Evolutionary conservation across 2,888 invertebrate genomes (phyloP).

Genomic region (Plebejus anna): DNA sequence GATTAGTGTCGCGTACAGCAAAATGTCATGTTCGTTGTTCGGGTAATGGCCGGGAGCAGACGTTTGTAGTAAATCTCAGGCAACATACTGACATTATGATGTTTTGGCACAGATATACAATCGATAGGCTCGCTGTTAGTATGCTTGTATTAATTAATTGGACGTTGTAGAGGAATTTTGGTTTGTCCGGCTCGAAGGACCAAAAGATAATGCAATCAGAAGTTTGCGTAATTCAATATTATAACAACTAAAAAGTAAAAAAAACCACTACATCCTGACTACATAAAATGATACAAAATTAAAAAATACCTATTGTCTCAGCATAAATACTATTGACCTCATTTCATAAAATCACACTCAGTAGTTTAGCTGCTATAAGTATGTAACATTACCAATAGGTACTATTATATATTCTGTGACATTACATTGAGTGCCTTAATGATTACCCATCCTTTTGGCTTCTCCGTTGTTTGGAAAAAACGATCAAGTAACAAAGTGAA

Average conservation of each 20-base stretch:
- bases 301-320: no score
- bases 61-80: conserved; percentile 20
- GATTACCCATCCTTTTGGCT: not conserved
- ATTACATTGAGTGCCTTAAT: not conserved
- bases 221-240: no score
- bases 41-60: not conserved
- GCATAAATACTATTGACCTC: no score
- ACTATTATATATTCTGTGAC: no score
- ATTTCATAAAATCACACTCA: no score
- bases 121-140: conserved; percentile 4
- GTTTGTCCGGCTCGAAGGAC: not conserved
- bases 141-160: not conserved
- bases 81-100: conserved; percentile 17
- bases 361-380: no score
- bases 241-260: no score
- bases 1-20: not conserved
- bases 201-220: not conserved
- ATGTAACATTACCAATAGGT: no score
- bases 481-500: not conserved
- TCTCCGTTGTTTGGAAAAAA: not conserved
- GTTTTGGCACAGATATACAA: conserved; percentile 20
- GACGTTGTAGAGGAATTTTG: not conserved
- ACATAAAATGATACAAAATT: no score
- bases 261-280: no score
- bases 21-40: conserved; percentile 14